Evolutionary conservation across 1,140 invertebrate species (phyloP).

Genomic region (Drosophila nebulosa): DNA sequence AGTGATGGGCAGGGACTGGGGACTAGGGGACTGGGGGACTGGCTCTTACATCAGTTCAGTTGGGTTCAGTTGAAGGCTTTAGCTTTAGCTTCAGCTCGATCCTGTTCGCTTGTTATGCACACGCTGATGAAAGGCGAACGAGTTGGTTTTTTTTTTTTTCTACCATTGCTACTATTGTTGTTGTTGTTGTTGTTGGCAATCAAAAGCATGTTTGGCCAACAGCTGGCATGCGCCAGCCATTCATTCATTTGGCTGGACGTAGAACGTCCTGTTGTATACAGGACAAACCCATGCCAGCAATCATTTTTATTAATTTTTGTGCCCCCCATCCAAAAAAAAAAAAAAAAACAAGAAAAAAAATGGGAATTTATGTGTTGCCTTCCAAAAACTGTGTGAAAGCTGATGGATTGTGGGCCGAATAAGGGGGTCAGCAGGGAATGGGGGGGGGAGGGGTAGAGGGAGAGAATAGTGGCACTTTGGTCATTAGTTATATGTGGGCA

Average conservation of each 20-base stretch:
- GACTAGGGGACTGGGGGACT: too few relatives aligned
- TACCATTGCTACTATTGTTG: background rate
- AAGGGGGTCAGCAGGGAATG: background rate
- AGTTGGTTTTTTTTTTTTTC: constrained; percentile 33
- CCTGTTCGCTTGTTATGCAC: constrained; percentile 67
- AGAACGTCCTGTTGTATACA: constrained; percentile 25
- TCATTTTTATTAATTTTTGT: constrained; percentile 76
- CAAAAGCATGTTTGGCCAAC: constrained; percentile 76
- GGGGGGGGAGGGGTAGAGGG: too few relatives aligned
- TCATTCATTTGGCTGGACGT: constrained; percentile 60
- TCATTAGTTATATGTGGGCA: constrained; percentile 71
- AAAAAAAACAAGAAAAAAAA: too few relatives aligned
- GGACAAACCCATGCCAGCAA: constrained; percentile 51
- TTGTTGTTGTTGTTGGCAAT: constrained; percentile 59
- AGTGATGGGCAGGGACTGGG: constrained; percentile 48
- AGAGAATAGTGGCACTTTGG: constrained; percentile 25
- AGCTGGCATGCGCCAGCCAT: constrained; percentile 76
- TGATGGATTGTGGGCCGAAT: constrained; percentile 11
- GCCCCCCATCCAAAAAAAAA: constrained; percentile 48
- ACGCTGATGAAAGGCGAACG: constrained; percentile 65
- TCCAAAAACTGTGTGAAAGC: background rate
- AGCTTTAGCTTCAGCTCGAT: constrained; percentile 43
- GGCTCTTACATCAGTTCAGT: constrained; percentile 21
- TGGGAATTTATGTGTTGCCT: constrained; percentile 64
- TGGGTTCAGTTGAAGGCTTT: constrained; percentile 25